Percentiles rank a stretch among this genome's conserved stretches.
Conservation (phyloP, 2,888 invertebrate genomes). For the Tupiocoris notatus region DNA sequence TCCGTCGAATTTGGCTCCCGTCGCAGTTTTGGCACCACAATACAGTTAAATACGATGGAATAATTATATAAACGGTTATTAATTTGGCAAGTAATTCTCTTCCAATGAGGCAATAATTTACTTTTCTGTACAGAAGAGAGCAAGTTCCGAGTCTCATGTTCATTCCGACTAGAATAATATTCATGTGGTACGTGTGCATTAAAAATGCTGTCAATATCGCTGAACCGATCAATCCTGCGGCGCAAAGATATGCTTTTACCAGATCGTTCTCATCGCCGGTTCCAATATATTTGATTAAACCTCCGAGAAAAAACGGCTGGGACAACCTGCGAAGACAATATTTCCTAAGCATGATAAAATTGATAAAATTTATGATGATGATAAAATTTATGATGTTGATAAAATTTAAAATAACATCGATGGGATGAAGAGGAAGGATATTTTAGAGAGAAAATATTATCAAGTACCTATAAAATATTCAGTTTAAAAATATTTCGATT, state of each 20-base stretch:
- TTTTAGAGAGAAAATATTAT: no score
- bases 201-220: conserved; percentile 62
- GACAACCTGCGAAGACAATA: conserved; percentile 58
- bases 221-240: conserved; percentile 62
- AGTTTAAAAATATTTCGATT: no score
- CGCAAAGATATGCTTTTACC: conserved; percentile 66
- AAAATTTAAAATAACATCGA: no score
- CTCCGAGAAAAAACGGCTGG: conserved; percentile 65
- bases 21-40: no score
- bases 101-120: no score
- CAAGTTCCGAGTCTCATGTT: conserved; percentile 78
- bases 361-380: no score
- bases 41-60: no score
- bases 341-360: no score
- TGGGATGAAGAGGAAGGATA: no score
- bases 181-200: conserved; percentile 64
- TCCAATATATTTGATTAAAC: conserved; percentile 62
- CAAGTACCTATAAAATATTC: no score
- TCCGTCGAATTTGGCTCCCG: no score
- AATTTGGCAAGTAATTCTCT: not conserved
- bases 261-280: conserved; percentile 55
- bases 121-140: conserved; percentile 85
- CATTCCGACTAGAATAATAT: conserved; percentile 65
- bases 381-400: no score
- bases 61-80: not conserved